Percentiles rank a stretch among this genome's conserved stretches.
Evolutionary conservation across 1,140 invertebrate genomes (phyloP).

Genomic region (Zaprionus lachaisei): DNA sequence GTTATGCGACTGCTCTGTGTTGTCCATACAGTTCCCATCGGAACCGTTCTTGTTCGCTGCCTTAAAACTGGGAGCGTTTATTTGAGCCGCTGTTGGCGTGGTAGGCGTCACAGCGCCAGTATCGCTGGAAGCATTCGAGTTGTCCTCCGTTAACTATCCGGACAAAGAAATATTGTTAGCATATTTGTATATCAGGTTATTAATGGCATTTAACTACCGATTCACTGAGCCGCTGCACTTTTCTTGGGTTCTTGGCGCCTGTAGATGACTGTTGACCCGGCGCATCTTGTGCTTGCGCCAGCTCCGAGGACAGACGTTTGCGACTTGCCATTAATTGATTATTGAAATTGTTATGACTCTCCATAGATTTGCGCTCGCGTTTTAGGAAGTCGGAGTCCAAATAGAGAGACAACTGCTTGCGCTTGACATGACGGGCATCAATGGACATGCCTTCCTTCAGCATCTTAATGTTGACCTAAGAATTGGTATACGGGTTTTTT

Average conservation of each 20-base stretch:
- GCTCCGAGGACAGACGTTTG: constrained; percentile 77
- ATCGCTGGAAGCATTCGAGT: constrained; percentile 79
- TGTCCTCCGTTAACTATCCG: constrained; percentile 70
- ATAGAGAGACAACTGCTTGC: constrained; percentile 91
- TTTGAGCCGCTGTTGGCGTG: constrained; percentile 74
- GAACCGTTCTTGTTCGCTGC: constrained; percentile 59
- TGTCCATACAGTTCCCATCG: constrained; percentile 39
- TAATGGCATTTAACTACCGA: constrained; percentile 54
- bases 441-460: constrained; percentile 96
- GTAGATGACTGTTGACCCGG: constrained; percentile 32
- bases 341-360: constrained; percentile 76
- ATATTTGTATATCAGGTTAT: neutral
- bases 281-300: constrained; percentile 68
- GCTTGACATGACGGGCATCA: constrained; percentile 90
- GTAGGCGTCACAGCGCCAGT: constrained; percentile 63
- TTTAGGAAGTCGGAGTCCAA: constrained; percentile 89
- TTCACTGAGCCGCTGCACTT: constrained; percentile 75
- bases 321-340: constrained; percentile 75
- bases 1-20: constrained; percentile 46
- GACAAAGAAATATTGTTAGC: neutral
- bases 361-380: constrained; percentile 88
- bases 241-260: constrained; percentile 51
- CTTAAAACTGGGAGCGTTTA: constrained; percentile 70
- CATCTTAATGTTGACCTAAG: constrained; percentile 91
- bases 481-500: constrained; percentile 32